Base-by-base conservation (phyloP, 2,113 vertebrate species). In the Austrofundulus limnaeus region DNA sequence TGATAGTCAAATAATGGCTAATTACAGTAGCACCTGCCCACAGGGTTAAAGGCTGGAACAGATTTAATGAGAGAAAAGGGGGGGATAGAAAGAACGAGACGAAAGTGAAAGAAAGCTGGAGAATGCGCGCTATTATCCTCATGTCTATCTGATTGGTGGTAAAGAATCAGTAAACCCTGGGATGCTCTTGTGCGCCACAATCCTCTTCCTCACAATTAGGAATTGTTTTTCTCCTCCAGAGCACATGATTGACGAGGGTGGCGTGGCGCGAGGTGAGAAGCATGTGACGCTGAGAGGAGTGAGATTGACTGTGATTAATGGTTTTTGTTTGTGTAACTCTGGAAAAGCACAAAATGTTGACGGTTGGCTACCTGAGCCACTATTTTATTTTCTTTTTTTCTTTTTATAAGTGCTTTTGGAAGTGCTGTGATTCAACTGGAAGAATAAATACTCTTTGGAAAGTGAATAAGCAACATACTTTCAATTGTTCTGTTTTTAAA, bases 1-100 rank as follows among this genome's bases (percentile, higher is more conserved):
- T 98, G 95, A 98, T 98, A 96, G 95, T 97, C 96, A 96, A 98
- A 98, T 96, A 98, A 98, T 96, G 96, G 96, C 95, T 98, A 98
- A 98, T 98, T 98, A 98, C 95, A 95, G 95, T 95, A 94, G 94
- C 95, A 98, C 96, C 96, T 98, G 96, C 96, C 96, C 94, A 92
- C 93, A 87, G 90, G 94, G 94, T 94, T 93, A 92, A 92, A 93
- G 92, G 94, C 91, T 82, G 88, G 94, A 93, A 94, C 91, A 90
- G 89, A 94, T 93, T 94, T 94, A 94, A 94, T 93, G 93, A 93
- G 91, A 68, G 80, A 66, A 72, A 72, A 67, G 56, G 9, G 66
- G 56, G 9, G 66, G 73, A 73, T 56, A 39, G 61, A 55, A 71
- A 57, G 28, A 72, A 45, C 72, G 65, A 87, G 80, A 81, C 76